Conservation (phyloP, 2,113 vertebrate genomes). For the Cinclus mexicanus region DNA sequence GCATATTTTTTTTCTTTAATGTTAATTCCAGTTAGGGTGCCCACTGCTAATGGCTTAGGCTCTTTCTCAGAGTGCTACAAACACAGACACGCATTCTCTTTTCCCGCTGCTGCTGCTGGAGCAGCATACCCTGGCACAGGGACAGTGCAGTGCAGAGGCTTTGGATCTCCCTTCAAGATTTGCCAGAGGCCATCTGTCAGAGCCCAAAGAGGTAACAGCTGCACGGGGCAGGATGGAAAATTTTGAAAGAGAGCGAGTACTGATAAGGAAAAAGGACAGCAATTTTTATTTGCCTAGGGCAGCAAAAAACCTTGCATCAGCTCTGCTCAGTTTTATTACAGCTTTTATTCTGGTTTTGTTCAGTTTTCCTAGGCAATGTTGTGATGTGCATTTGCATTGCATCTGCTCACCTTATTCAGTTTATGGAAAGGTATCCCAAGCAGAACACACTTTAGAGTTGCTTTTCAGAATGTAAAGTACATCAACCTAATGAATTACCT, state of each 20-base stretch:
- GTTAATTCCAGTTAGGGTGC: not conserved
- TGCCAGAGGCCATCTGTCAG: not conserved
- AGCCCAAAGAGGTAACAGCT: constrained; percentile 17
- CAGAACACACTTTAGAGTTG: not conserved
- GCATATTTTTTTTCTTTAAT: not conserved
- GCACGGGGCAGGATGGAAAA: constrained; percentile 4
- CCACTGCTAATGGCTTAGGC: not conserved
- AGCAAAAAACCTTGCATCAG: constrained; percentile 9
- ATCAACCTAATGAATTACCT: not conserved
- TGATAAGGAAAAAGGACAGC: not conserved
- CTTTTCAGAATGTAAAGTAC: not conserved
- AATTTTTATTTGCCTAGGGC: constrained; percentile 12
- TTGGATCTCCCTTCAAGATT: not conserved
- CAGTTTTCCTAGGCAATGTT: not conserved
- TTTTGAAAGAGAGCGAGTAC: not conserved
- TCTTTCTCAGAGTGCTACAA: not conserved
- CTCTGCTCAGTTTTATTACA: not conserved
- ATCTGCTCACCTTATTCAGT: not conserved
- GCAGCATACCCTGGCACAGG: not conserved
- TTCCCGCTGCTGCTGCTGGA: not conserved
- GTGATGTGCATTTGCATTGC: not conserved
- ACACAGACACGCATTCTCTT: not conserved
- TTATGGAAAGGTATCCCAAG: not conserved
- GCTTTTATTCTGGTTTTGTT: not conserved
- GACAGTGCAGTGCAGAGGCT: not conserved